phyloP scores from a whole-genome alignment of 2,113 vertebrate species.

The Puntigrus tetrazona region DNA sequence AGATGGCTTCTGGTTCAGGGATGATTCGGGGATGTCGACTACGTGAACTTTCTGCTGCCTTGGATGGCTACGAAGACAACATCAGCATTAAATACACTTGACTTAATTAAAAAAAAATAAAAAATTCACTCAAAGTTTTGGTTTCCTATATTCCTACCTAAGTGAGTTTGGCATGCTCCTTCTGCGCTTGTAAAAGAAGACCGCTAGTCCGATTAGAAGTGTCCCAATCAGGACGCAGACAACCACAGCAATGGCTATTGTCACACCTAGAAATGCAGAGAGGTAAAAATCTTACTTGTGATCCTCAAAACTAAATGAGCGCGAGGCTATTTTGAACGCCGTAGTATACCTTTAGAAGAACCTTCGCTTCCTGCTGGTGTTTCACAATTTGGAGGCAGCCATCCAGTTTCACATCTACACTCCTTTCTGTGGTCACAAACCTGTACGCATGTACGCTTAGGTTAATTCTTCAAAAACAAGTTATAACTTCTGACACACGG shows the following conservation, averaged over 20 bases:
- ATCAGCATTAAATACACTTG: not conserved
- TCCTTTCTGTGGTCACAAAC: slow-evolving; percentile 75
- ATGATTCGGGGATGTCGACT: not conserved
- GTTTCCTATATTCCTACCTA: slow-evolving; percentile 48
- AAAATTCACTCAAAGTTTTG: not conserved
- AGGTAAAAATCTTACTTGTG: not conserved
- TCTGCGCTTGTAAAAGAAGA: slow-evolving; percentile 61
- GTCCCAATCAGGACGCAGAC: slow-evolving; percentile 59
- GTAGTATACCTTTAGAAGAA: slow-evolving; percentile 47
- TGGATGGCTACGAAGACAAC: slow-evolving; percentile 44
- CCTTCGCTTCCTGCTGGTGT: accelerated
- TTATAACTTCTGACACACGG: not conserved
- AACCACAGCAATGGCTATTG: slow-evolving; percentile 45
- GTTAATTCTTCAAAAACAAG: not conserved
- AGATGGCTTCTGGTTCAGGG: slow-evolving; percentile 25
- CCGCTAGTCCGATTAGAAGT: slow-evolving; percentile 30
- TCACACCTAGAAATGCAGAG: slow-evolving; percentile 56
- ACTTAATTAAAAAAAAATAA: no score
- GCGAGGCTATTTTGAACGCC: not conserved
- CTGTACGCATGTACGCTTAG: slow-evolving; percentile 55
- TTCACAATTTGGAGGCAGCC: slow-evolving; percentile 67
- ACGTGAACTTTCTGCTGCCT: slow-evolving; percentile 47
- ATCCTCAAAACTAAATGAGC: not conserved
- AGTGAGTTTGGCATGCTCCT: slow-evolving; percentile 43
- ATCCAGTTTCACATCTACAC: slow-evolving; percentile 76